phyloP scores from a whole-genome alignment of 1,140 invertebrate genomes.

The Papilio dardanus region DNA sequence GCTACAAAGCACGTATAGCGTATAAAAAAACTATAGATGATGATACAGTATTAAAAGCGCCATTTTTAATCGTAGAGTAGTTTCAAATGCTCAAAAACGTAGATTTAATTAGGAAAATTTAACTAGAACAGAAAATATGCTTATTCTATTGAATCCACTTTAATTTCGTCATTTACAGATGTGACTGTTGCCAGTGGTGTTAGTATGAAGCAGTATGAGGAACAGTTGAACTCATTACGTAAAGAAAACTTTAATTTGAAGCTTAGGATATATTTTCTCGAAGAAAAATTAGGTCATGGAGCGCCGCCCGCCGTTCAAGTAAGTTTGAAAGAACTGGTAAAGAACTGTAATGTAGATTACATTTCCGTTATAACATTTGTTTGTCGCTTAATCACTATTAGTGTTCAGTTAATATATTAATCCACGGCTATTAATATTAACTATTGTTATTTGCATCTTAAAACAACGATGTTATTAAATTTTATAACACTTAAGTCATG shows the following conservation, averaged over 20 bases:
- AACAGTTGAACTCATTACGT: conserved; percentile 90
- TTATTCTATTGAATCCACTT: neutral
- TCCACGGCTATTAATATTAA: neutral
- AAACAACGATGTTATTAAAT: neutral
- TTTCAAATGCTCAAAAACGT: too few relatives aligned
- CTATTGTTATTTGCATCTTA: neutral
- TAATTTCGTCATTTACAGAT: conserved; percentile 50
- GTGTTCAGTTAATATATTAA: too few relatives aligned
- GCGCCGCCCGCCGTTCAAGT: conserved; percentile 85
- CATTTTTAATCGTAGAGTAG: too few relatives aligned
- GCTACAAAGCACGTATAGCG: too few relatives aligned
- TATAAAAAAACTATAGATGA: too few relatives aligned
- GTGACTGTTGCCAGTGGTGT: conserved; percentile 67
- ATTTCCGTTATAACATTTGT: too few relatives aligned
- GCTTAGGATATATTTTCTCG: conserved; percentile 94
- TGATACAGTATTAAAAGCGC: too few relatives aligned
- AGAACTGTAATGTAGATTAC: too few relatives aligned
- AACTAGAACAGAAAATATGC: neutral
- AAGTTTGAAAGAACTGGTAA: conserved; percentile 44
- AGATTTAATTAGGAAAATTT: too few relatives aligned
- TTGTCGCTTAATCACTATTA: too few relatives aligned
- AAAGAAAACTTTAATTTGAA: conserved; percentile 97
- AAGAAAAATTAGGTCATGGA: conserved; percentile 89
- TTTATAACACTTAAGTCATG: neutral
- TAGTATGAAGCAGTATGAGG: conserved; percentile 94